These are phyloP conservation scores for Strigamia maritima DNA, from an alignment of 2,888 invertebrate species.

Conservation along the genomic window DNA sequence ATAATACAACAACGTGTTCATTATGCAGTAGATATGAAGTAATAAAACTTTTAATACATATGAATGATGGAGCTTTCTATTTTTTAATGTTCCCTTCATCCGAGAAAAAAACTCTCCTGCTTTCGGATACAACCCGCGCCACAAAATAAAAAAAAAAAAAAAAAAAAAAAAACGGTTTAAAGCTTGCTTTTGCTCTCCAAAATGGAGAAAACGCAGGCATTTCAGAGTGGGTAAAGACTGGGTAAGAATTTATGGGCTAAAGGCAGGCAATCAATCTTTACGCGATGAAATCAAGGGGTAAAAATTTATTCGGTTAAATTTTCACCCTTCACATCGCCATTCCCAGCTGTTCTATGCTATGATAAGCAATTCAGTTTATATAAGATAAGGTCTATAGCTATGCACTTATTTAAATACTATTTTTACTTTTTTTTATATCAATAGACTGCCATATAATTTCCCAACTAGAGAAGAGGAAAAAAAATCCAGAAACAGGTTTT, in stretches of 20 bases:
- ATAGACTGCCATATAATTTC: background rate
- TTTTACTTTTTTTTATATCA: background rate
- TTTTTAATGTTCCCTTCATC: slow-evolving; percentile 7
- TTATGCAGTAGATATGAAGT: slow-evolving; percentile 16
- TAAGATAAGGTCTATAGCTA: background rate
- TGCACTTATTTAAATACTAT: background rate
- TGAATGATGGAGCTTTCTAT: slow-evolving; percentile 23
- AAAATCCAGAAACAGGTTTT: background rate
- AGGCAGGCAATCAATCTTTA: slow-evolving; percentile 16
- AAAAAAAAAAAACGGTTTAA: background rate
- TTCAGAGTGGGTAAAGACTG: background rate
- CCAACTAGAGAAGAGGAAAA: background rate
- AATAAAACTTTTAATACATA: slow-evolving; percentile 19
- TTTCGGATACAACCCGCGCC: background rate
- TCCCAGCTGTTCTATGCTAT: slow-evolving; percentile 1
- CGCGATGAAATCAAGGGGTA: slow-evolving; percentile 13
- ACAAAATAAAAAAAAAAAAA: background rate
- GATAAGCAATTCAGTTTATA: slow-evolving; percentile 15
- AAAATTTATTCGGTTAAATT: slow-evolving; percentile 12
- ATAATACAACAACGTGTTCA: slow-evolving; percentile 23
- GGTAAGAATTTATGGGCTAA: background rate
- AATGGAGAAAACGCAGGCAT: background rate
- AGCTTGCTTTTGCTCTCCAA: background rate
- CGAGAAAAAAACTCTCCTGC: background rate
- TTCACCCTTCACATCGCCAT: background rate